Evolutionary conservation across 2,888 invertebrate genomes (phyloP).

Genomic region (Thera obeliscata): DNA sequence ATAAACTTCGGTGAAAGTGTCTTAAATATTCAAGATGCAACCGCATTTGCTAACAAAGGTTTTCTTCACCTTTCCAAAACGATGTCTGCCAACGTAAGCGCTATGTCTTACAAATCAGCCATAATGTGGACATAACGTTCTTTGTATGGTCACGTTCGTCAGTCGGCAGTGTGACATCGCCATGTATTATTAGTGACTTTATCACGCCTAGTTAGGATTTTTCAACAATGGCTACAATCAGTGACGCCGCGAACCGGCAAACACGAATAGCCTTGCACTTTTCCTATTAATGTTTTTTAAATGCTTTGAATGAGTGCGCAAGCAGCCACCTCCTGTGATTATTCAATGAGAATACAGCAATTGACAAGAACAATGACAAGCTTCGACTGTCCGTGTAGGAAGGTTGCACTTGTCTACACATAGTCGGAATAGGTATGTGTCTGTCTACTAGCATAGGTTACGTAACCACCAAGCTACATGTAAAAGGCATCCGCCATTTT

Average conservation of each 20-base stretch:
- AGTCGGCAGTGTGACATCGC: slow-evolving; percentile 26
- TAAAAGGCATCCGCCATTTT: slow-evolving; percentile 73
- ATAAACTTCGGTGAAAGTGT: not conserved
- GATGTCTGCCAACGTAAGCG: slow-evolving; percentile 12
- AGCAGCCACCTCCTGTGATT: slow-evolving; percentile 56
- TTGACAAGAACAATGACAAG: slow-evolving; percentile 71
- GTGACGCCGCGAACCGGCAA: slow-evolving; percentile 39
- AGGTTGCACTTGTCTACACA: slow-evolving; percentile 41
- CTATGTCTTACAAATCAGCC: slow-evolving; percentile 6
- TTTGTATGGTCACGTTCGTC: slow-evolving; percentile 42
- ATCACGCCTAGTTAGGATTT: slow-evolving; percentile 28
- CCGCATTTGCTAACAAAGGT: slow-evolving; percentile 4
- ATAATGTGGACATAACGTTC: slow-evolving; percentile 21
- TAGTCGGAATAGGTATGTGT: slow-evolving; percentile 29
- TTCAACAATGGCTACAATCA: slow-evolving; percentile 41
- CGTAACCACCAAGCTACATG: slow-evolving; percentile 54
- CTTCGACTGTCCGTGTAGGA: slow-evolving; percentile 58
- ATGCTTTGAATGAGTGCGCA: slow-evolving; percentile 56
- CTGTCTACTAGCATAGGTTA: slow-evolving; percentile 55
- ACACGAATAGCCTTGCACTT: slow-evolving; percentile 62
- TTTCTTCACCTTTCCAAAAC: slow-evolving; percentile 5
- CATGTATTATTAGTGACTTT: slow-evolving; percentile 29
- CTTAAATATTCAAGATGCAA: slow-evolving; percentile 15
- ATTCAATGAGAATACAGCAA: slow-evolving; percentile 68
- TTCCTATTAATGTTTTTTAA: slow-evolving; percentile 63